A percentile compares a stretch with the other conserved stretches of the same genome.
phyloP scores from a whole-genome alignment of 2,888 invertebrate species.

The Thereva nobilitata region DNA sequence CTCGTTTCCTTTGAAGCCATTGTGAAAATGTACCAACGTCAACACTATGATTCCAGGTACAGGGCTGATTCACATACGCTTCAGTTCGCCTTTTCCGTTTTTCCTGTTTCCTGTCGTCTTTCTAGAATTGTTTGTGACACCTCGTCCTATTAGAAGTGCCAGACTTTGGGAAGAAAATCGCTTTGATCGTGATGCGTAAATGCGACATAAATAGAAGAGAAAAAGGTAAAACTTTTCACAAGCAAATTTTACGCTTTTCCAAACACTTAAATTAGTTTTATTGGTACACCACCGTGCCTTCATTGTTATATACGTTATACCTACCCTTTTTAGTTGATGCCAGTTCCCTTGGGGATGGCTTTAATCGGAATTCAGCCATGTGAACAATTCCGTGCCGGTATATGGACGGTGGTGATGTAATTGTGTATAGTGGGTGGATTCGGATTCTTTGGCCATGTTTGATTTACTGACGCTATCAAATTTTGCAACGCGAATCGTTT shows the following conservation, averaged over 20 bases:
- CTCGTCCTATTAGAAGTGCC: slow-evolving; percentile 14
- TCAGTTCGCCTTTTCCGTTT: slow-evolving; percentile 7
- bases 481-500: slow-evolving; percentile 9
- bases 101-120: slow-evolving; percentile 1
- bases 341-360: too few species aligned
- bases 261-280: slow-evolving; percentile 40
- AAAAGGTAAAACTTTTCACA: slow-evolving; percentile 32
- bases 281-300: neutral
- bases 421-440: neutral
- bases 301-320: too few species aligned
- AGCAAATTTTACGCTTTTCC: slow-evolving; percentile 40
- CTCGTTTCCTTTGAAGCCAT: slow-evolving; percentile 31
- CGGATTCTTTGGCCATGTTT: slow-evolving; percentile 9
- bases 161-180: slow-evolving; percentile 10
- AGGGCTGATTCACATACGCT: slow-evolving; percentile 10
- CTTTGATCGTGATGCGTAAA: slow-evolving; percentile 38
- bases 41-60: neutral
- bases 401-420: slow-evolving; percentile 5
- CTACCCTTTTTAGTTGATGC: too few species aligned
- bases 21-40: slow-evolving; percentile 26
- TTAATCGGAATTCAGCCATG: too few species aligned
- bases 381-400: slow-evolving; percentile 3
- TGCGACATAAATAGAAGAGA: slow-evolving; percentile 31
- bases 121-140: slow-evolving; percentile 36
- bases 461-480: slow-evolving; percentile 20